Evolutionary conservation across 2,888 invertebrate species (phyloP), one percentile per base, ranked within the genome.

Genomic region (Ophonus ardosiacus): DNA sequence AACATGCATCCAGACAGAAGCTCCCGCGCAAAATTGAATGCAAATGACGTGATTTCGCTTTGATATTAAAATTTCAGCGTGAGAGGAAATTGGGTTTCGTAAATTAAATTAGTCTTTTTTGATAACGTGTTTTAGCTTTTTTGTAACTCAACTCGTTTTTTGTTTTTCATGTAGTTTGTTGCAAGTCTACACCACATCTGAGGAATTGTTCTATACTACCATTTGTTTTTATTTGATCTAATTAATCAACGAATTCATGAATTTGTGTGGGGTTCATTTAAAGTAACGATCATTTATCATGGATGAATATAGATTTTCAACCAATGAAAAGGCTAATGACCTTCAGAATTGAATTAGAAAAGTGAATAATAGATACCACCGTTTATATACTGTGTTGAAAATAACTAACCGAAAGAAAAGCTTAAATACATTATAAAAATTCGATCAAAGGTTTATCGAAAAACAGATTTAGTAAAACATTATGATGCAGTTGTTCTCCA

Each of bases 31-130:
- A 68, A 81, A 81, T 81, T 81, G 81, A 81, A 81, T 81, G 81
- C 81, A 81, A 81, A 81, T 81, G 43, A 81, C 81, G 43, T 65
- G 81, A 81, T 81, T 68, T 65, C 18, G 56, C 81, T 68, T 81
- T 81, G 81, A 81, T 81, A 81, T 81, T 81, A 68, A 81, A 81
- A 81, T 81, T 81, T 31, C 68, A 81, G 43, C 56, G 68, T 65
- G 81, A 56, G 68, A 81, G 81, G 81, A 65, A 81, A 81, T 81
- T 81, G 68, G 81, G 65, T 81, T 81, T 68, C 65, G 24, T 31
- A 68, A 81, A 56, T 65, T 68, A 43, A 81, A 68, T 81, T 81
- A 68, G 65, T 81, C 68, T 61, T 81, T 81, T 61, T 68, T 65
- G 78, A 78, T 78, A 24, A 78, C 57, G 57, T 78, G 78, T 78